Conservation (phyloP, 2,113 vertebrate species). For the Pardalotus punctatus region DNA sequence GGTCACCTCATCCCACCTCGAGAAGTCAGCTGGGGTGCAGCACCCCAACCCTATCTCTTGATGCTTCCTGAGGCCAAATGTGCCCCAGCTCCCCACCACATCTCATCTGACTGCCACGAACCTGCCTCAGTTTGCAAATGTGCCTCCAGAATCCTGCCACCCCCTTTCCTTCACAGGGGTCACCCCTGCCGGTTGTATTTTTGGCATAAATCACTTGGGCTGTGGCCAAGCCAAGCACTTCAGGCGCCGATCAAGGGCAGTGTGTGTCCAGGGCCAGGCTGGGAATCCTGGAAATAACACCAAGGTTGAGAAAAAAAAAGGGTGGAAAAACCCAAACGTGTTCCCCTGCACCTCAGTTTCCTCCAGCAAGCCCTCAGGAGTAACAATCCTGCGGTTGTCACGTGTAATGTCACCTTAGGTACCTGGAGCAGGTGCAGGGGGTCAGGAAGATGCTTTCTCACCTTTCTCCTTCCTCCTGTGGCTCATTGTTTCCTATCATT, state of each 20-base stretch:
- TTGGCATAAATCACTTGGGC: neutral
- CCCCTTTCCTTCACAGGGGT: neutral
- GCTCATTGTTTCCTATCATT: neutral
- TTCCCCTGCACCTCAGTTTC: neutral
- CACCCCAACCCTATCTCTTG: neutral
- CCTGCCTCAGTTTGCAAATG: neutral
- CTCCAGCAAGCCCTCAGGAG: neutral
- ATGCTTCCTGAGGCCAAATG: accelerated
- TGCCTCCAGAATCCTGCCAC: neutral
- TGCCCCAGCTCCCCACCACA: too few relatives aligned
- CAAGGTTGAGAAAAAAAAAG: neutral
- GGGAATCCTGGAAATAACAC: neutral
- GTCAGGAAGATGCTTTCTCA: neutral
- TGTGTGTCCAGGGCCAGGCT: accelerated
- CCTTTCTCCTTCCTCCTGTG: neutral
- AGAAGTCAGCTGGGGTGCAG: neutral
- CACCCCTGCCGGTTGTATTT: neutral
- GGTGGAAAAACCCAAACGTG: neutral
- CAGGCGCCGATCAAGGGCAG: slow-evolving; percentile 37
- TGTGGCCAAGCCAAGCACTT: neutral
- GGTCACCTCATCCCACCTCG: neutral
- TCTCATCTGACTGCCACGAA: accelerated
- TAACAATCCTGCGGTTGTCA: neutral
- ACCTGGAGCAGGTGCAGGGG: too few relatives aligned
- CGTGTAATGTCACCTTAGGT: neutral